These are phyloP conservation scores for Leptinotarsa lineolata DNA, from an alignment of 1,140 invertebrate species.

Conservation along the genomic window DNA sequence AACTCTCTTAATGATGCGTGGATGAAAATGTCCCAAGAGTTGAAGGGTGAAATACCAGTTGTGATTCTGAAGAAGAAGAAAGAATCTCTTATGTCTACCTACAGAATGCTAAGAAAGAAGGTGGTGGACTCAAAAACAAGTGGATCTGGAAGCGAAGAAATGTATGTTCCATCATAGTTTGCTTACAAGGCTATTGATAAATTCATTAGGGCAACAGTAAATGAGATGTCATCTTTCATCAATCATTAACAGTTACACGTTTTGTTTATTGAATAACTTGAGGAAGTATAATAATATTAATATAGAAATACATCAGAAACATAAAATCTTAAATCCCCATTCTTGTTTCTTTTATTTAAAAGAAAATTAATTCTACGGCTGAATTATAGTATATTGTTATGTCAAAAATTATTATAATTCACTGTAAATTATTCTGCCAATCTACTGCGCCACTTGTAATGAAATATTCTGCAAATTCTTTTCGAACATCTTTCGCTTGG, in stretches of 20 bases:
- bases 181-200: conserved; percentile 47
- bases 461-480: conserved; percentile 16
- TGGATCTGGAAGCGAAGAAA: conserved; percentile 41
- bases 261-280: no score
- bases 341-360: conserved; percentile 24
- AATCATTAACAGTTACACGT: no score
- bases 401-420: no score
- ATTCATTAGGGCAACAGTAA: conserved; percentile 34
- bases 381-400: no score
- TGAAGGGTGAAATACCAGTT: conserved; percentile 30
- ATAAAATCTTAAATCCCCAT: conserved; percentile 21
- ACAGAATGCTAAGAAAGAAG: conserved; percentile 38
- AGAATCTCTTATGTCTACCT: conserved; percentile 43
- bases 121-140: conserved; percentile 34
- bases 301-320: conserved; percentile 4
- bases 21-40: conserved; percentile 22
- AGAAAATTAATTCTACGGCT: conserved; percentile 21
- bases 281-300: no score
- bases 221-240: no score
- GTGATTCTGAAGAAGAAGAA: conserved; percentile 45
- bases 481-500: no score
- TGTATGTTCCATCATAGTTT: conserved; percentile 45
- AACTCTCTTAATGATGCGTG: conserved; percentile 35
- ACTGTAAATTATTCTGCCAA: conserved; percentile 18
- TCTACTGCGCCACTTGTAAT: conserved; percentile 20